Conservation (phyloP, 2,797 vertebrate genomes). For the Artibeus lituratus region DNA sequence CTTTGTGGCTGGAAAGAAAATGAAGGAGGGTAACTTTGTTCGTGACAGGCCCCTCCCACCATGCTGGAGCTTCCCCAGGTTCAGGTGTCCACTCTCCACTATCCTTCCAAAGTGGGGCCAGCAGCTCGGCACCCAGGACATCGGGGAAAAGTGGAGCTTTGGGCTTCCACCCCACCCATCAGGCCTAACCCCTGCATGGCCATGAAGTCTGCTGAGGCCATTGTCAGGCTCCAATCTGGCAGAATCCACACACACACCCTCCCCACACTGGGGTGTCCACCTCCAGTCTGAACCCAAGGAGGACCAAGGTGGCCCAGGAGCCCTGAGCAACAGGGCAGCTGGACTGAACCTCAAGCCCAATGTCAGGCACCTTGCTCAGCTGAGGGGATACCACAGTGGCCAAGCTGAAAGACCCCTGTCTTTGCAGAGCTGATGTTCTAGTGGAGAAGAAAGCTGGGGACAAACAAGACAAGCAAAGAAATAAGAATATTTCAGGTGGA, state of each 20-base stretch:
- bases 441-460: not conserved
- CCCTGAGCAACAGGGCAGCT: not conserved
- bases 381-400: not conserved
- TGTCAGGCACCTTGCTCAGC: not conserved
- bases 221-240: not conserved
- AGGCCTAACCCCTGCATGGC: not conserved
- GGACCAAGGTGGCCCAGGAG: not conserved
- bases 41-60: not conserved
- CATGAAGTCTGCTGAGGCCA: not conserved
- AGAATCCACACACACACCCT: not conserved
- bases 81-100: not conserved
- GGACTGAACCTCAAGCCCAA: not conserved
- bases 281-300: not conserved
- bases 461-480: not conserved
- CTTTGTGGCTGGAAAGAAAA: not conserved
- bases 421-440: not conserved
- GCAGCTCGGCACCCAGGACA: not conserved
- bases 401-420: not conserved
- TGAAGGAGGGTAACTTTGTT: not conserved
- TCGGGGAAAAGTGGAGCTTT: not conserved
- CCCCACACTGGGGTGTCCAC: not conserved
- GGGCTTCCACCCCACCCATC: not conserved
- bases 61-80: not conserved
- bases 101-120: not conserved
- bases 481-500: not conserved